These are phyloP conservation scores for Hyles vespertilio DNA, from an alignment of 1,140 invertebrate species.

Conservation along the genomic window DNA sequence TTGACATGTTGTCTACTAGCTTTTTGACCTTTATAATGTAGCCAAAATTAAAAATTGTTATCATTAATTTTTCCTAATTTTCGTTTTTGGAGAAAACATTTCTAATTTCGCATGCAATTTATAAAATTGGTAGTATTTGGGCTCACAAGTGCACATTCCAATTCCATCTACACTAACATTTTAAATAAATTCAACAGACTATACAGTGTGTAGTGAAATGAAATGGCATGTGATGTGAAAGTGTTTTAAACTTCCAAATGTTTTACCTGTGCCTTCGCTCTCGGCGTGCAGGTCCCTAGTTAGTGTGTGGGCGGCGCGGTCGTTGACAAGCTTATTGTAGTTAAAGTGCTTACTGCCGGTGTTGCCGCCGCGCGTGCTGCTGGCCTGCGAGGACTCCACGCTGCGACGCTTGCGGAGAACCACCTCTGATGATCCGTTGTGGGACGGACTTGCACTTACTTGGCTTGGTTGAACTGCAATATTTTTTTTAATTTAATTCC, in stretches of 20 bases:
- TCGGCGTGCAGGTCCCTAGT: conserved; percentile 43
- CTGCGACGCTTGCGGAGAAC: conserved; percentile 53
- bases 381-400: conserved; percentile 65
- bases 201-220: background rate
- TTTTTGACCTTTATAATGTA: too few species aligned
- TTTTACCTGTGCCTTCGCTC: conserved; percentile 53
- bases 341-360: conserved; percentile 82
- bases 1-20: too few species aligned
- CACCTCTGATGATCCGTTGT: conserved; percentile 32
- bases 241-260: background rate
- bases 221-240: background rate
- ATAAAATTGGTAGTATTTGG: too few species aligned
- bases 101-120: too few species aligned
- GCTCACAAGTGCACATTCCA: too few species aligned
- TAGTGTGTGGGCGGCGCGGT: conserved; percentile 51
- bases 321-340: conserved; percentile 85
- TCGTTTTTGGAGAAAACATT: too few species aligned
- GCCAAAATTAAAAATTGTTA: too few species aligned
- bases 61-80: too few species aligned
- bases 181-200: background rate
- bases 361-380: conserved; percentile 73
- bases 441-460: too few species aligned
- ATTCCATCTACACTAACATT: too few species aligned
- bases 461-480: too few species aligned
- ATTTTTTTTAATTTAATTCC: too few species aligned